These are phyloP conservation scores for Mobula birostris DNA, from an alignment of 2,113 vertebrate genomes.

Conservation along the genomic window DNA sequence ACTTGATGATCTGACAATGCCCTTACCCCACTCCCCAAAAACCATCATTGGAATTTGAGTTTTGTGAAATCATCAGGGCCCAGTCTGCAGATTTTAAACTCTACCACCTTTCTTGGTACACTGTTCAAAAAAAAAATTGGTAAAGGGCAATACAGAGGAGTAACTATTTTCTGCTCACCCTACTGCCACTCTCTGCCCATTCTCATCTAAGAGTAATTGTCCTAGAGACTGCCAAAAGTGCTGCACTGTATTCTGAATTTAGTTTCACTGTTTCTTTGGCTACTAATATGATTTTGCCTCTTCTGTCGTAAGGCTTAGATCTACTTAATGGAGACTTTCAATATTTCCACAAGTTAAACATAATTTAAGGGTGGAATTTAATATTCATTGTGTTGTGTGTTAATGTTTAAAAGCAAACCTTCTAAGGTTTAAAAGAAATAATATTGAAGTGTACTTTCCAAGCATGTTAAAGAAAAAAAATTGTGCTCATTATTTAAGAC, in stretches of 20 bases:
- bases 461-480: neutral
- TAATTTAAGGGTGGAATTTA: neutral
- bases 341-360: neutral
- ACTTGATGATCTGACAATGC: neutral
- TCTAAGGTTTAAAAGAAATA: neutral
- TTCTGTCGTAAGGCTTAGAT: neutral
- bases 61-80: neutral
- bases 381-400: neutral
- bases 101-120: neutral
- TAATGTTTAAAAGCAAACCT: constrained; percentile 1
- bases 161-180: too few species aligned
- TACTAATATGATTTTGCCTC: neutral
- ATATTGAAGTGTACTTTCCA: neutral
- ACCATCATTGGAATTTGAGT: neutral
- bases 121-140: too few species aligned
- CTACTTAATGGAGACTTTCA: neutral
- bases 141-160: too few species aligned
- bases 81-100: neutral
- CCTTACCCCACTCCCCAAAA: neutral
- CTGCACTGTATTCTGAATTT: neutral
- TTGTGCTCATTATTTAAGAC: neutral
- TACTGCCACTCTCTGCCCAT: neutral
- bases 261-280: neutral
- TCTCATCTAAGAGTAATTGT: neutral
- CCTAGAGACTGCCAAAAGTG: neutral